Evolutionary conservation across 2,113 vertebrate species (phyloP).

Genomic region (Grallaria varia): DNA sequence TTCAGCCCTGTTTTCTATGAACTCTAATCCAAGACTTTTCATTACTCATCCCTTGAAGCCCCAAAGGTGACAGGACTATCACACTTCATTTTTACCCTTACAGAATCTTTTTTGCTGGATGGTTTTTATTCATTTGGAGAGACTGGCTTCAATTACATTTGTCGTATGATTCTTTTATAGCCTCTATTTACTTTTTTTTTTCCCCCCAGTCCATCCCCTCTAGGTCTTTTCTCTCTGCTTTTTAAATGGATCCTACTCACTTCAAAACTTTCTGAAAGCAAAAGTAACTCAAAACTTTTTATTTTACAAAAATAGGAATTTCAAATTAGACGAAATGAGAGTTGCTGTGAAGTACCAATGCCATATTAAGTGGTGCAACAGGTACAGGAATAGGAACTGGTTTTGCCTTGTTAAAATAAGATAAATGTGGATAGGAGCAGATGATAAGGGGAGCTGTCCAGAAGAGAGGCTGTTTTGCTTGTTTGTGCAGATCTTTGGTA

Average conservation of each 20-base stretch:
- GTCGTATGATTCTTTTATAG: background rate
- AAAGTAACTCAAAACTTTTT: background rate
- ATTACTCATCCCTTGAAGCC: background rate
- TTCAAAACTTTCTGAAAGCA: background rate
- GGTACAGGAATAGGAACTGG: background rate
- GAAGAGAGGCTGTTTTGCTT: background rate
- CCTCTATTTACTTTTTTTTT: background rate
- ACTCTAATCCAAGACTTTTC: background rate
- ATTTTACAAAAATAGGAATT: background rate
- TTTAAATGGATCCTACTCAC: background rate
- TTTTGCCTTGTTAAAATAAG: background rate
- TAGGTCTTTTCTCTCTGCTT: background rate
- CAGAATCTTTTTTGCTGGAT: background rate
- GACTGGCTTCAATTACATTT: background rate
- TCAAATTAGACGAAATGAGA: background rate
- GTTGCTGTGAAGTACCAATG: background rate
- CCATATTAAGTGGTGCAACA: background rate
- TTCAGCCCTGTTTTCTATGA: background rate
- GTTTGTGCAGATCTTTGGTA: background rate
- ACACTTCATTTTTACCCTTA: slow-evolving; percentile 2
- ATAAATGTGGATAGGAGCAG: background rate
- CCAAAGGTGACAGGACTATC: slow-evolving; percentile 7
- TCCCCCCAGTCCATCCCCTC: background rate
- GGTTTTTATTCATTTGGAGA: background rate
- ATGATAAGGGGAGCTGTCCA: background rate